These are phyloP conservation scores for Chlamydotis undulata DNA, from an alignment of 2,113 vertebrate genomes.

Conservation along the genomic window DNA sequence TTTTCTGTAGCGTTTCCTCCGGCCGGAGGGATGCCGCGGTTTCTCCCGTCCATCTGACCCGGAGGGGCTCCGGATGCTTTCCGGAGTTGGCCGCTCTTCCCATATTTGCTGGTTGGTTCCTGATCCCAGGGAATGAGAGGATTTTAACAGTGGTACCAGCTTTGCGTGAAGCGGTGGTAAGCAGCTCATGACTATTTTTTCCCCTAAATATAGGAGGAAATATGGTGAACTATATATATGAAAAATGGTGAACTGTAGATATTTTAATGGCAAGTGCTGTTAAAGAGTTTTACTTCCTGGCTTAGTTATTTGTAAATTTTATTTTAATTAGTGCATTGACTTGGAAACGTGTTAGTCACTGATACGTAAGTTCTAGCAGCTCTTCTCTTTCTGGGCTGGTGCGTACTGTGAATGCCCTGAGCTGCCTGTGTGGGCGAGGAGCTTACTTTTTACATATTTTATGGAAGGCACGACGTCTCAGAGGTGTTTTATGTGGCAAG, in stretches of 20 bases:
- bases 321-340: neutral
- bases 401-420: neutral
- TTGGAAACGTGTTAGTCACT: neutral
- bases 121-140: neutral
- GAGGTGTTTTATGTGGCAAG: slow-evolving; percentile 45
- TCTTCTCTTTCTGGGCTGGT: neutral
- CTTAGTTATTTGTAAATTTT: neutral
- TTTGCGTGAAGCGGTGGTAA: neutral
- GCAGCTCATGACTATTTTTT: neutral
- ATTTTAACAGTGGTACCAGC: neutral
- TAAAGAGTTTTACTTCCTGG: neutral
- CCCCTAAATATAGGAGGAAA: neutral
- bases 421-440: slow-evolving; percentile 34
- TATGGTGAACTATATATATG: neutral
- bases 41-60: neutral
- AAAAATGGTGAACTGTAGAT: neutral
- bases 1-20: neutral
- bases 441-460: neutral
- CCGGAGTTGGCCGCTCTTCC: neutral
- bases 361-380: neutral
- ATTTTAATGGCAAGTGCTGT: neutral
- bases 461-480: slow-evolving; percentile 4
- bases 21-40: fast-evolving
- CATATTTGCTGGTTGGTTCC: fast-evolving
- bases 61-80: fast-evolving